Conservation (phyloP, 2,797 vertebrate species). For the Acipenser ruthenus region DNA sequence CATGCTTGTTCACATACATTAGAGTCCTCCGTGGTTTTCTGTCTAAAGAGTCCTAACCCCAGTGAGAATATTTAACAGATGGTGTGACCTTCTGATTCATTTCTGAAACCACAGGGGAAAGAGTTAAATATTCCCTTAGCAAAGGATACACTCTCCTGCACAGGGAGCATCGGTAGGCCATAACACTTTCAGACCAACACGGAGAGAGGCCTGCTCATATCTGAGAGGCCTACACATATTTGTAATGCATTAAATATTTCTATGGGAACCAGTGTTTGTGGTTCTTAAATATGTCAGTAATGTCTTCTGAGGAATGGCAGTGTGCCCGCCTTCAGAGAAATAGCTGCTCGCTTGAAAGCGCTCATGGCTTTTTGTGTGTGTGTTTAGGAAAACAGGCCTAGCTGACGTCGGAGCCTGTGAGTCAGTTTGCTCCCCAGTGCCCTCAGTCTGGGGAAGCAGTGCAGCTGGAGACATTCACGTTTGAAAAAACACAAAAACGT, state of each 20-base stretch:
- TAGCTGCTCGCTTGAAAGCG: conserved; percentile 26
- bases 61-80: no score
- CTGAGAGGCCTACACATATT: no score
- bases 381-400: conserved; percentile 46
- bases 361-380: conserved; percentile 34
- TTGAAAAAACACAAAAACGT: conserved; percentile 30
- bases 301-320: neutral
- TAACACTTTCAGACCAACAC: no score
- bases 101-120: no score
- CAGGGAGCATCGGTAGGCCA: no score
- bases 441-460: conserved; percentile 28
- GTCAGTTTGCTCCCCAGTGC: conserved; percentile 28
- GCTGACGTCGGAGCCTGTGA: conserved; percentile 45
- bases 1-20: no score
- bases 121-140: no score
- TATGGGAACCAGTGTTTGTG: conserved; percentile 12
- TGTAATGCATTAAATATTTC: conserved; percentile 4
- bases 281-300: neutral
- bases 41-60: no score
- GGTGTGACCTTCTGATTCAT: no score
- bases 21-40: no score
- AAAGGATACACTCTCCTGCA: no score
- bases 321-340: neutral
- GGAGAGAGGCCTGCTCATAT: no score
- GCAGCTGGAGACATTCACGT: conserved; percentile 40